Evolutionary conservation across 37 sponge, comb jelly and placozoan genomes (phyloP).

Genomic region (Hexactinellida sp.): DNA sequence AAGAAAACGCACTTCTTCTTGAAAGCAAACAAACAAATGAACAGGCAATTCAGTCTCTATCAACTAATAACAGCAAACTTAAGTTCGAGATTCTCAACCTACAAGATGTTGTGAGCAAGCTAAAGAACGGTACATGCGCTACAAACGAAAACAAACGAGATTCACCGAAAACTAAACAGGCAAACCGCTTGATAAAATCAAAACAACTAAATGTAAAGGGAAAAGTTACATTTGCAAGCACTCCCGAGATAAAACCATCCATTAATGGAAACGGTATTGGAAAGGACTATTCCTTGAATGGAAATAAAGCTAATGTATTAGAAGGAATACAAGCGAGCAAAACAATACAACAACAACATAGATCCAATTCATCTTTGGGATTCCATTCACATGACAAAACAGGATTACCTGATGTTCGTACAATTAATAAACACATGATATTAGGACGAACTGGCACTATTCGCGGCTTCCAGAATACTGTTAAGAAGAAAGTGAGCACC

Average conservation of each 20-base stretch:
- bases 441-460: background rate
- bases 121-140: background rate
- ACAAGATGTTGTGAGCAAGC: background rate
- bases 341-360: background rate
- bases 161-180: background rate
- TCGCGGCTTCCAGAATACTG: conserved; percentile 6
- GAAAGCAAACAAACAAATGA: background rate
- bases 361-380: background rate
- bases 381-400: background rate
- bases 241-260: background rate
- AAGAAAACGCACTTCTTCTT: background rate
- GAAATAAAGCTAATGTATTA: background rate
- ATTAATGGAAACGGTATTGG: background rate
- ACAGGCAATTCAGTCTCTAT: background rate
- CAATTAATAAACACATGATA: background rate
- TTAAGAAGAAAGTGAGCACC: background rate
- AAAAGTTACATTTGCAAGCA: background rate
- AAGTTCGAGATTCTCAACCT: background rate
- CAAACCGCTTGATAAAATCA: background rate
- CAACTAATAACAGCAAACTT: background rate
- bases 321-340: background rate
- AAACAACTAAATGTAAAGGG: background rate
- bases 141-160: background rate
- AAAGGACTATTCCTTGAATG: background rate
- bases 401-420: background rate